Evolutionary conservation across 1,140 invertebrate genomes (phyloP).

Genomic region (Cyrtorhinus lividipennis): DNA sequence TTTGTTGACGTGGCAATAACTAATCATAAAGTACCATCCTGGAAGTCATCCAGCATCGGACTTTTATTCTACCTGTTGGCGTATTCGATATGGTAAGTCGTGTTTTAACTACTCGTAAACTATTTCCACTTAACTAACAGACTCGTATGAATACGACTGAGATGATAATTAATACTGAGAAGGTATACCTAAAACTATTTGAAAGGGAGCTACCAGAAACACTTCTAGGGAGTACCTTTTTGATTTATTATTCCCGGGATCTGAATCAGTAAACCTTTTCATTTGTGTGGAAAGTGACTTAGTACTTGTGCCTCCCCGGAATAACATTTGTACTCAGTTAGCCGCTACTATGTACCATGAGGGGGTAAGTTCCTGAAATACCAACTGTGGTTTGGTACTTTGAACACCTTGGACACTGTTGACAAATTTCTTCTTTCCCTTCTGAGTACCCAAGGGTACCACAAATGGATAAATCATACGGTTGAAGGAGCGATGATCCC

Average conservation of each 20-base stretch:
- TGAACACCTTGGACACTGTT: too few relatives aligned
- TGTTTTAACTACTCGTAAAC: neutral
- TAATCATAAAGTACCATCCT: slow-evolving; percentile 52
- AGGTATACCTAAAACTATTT: neutral
- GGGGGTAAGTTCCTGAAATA: too few relatives aligned
- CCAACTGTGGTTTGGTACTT: too few relatives aligned
- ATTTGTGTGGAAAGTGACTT: too few relatives aligned
- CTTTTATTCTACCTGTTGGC: slow-evolving; percentile 42
- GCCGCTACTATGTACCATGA: too few relatives aligned
- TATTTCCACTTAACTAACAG: neutral
- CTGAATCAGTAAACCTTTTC: neutral
- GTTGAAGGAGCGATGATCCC: too few relatives aligned
- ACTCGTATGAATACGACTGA: neutral
- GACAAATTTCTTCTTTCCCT: neutral
- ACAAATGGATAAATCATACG: too few relatives aligned
- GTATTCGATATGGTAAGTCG: slow-evolving; percentile 51
- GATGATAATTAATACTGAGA: neutral
- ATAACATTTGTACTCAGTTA: too few relatives aligned
- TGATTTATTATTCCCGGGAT: neutral
- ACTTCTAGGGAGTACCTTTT: neutral
- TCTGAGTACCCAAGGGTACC: too few relatives aligned
- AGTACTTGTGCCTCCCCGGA: too few relatives aligned
- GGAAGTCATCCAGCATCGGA: slow-evolving; percentile 40
- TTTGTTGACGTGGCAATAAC: slow-evolving; percentile 49
- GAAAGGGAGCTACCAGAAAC: neutral